Evolutionary conservation across 2,113 vertebrate genomes (phyloP).

Genomic region (Circaetus gallicus): DNA sequence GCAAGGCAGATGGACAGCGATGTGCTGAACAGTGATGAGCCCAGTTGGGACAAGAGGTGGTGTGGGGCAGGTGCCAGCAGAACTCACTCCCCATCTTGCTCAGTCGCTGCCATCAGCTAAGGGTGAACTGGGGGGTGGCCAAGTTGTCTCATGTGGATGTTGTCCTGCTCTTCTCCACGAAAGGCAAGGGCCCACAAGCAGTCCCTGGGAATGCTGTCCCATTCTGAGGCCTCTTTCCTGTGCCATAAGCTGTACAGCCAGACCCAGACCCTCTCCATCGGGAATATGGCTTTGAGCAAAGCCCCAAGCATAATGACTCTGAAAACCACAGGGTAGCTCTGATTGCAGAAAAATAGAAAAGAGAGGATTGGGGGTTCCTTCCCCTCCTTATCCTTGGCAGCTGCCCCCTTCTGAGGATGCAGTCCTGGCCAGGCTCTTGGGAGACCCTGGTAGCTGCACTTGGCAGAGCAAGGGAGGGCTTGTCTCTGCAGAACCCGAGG

Average conservation of each 20-base stretch:
- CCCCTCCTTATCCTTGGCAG: not conserved
- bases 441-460: not conserved
- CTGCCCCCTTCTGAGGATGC: not conserved
- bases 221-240: not conserved
- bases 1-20: not conserved
- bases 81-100: not conserved
- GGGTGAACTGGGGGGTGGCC: not conserved
- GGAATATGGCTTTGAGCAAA: not conserved
- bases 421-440: not conserved
- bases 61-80: not conserved
- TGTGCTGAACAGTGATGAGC: not conserved
- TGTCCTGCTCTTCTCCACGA: not conserved
- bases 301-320: not conserved
- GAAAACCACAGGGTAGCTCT: not conserved
- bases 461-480: not conserved
- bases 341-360: not conserved
- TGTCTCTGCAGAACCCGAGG: not conserved
- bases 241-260: not conserved
- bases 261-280: not conserved
- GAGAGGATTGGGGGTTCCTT: not conserved
- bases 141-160: not conserved
- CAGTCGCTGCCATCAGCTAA: not conserved
- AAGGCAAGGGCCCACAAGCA: not conserved
- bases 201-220: not conserved
- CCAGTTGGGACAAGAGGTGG: accelerated